Base-by-base conservation (phyloP, 2,888 invertebrate species). In the Drosophila mulleri region DNA sequence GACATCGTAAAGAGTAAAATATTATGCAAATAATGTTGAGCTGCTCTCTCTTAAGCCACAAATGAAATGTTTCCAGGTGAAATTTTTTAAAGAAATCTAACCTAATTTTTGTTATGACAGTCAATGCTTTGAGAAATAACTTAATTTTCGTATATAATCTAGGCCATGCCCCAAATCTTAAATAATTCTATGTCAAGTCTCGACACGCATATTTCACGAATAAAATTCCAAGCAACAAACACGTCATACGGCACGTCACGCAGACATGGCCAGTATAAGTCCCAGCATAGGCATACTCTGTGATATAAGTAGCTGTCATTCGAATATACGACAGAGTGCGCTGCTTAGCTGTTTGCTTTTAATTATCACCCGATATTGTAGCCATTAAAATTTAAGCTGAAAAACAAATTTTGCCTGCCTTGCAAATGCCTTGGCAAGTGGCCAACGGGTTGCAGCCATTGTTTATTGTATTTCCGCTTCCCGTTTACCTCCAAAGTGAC, bases 381-480 rank as follows among this genome's bases (percentile, higher is more conserved):
- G 16, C 67, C 63, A 63, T 73, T 73, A 66, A 69, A 63, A 59
- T 61, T 41, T 50, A 54, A 42, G 66, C 59, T 7, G 23, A 11
- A 54, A 58, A 48, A 56, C 41, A 65, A 52, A 41, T 67, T 67
- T 53, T 58, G 57, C 39, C 53, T 65, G 70, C 61, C 26, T 68
- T 52, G 70, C 37, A 66, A 75, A 80, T 72, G 62, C 37, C 60
- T 79, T 83, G 82, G 82, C 80, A 72, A 47, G 29, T 63, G 48
- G 53, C 78, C 83, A 83, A 78, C 66, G 42, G 59, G 26, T 32
- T 67, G 45, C 62, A 56, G 62, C 41, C 59, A 57, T 67, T 75
- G 56, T 52, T 63, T 60, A 77, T 52, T 41, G 61, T 35, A 65
- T 66, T 78, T 77, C 75, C 81, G 75, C 42, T 60, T 75, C 63